Conservation (phyloP, 2,797 vertebrate genomes). For the Rhinella marina region DNA sequence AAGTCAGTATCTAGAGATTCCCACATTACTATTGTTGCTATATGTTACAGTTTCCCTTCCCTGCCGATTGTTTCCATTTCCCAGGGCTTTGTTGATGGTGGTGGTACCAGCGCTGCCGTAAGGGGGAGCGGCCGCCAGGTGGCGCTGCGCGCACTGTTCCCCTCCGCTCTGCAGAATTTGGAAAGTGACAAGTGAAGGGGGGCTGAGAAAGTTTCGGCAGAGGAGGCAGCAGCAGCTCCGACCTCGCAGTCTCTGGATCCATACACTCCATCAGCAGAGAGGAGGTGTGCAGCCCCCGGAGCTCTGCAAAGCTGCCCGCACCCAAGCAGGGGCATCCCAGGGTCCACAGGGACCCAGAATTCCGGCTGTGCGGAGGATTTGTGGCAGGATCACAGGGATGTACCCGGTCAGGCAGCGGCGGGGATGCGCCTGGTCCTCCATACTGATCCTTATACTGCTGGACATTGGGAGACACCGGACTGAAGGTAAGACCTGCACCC, state of each 20-base stretch:
- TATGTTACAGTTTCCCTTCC: neutral
- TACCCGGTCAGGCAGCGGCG: conserved; percentile 21
- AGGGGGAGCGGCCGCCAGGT: conserved; percentile 64
- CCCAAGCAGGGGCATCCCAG: conserved; percentile 27
- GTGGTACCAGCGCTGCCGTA: neutral
- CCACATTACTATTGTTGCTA: neutral
- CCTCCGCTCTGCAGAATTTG: conserved; percentile 67
- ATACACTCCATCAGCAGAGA: conserved; percentile 46
- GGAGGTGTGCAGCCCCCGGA: conserved; percentile 43
- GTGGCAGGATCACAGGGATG: conserved; percentile 52
- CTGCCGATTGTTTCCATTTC: neutral
- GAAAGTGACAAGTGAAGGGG: conserved; percentile 63
- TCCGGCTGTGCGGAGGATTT: neutral
- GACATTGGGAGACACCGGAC: neutral
- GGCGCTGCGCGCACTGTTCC: conserved; percentile 69
- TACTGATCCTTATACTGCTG: neutral
- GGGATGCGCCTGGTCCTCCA: conserved; percentile 27
- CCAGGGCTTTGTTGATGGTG: neutral
- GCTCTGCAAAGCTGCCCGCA: neutral
- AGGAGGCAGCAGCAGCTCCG: conserved; percentile 50
- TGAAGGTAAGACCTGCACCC: conserved; percentile 8
- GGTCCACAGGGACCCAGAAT: conserved; percentile 33
- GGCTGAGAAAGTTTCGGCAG: conserved; percentile 65
- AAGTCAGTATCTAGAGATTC: neutral
- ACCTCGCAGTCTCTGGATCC: conserved; percentile 60